Conservation (phyloP, 2,888 invertebrate species). For the Craniophora ligustri region DNA sequence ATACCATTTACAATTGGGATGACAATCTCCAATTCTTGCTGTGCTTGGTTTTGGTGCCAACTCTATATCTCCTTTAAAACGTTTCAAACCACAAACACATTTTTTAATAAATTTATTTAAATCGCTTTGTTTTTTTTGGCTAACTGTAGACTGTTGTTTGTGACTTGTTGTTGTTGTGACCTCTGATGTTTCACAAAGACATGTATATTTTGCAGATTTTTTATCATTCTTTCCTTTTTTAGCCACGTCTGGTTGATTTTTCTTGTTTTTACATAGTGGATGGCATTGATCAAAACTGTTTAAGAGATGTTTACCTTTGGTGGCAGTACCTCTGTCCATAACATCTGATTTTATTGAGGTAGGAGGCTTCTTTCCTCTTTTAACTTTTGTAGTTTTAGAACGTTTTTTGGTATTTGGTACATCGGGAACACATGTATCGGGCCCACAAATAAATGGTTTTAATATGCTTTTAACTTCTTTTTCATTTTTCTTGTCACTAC, state of each 20-base stretch:
- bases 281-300: conserved; percentile 62
- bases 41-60: conserved; percentile 16
- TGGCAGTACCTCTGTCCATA: background rate
- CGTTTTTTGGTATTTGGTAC: conserved; percentile 53
- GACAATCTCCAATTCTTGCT: background rate
- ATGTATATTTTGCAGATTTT: background rate
- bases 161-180: too few relatives aligned
- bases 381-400: conserved; percentile 17
- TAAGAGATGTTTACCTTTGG: conserved; percentile 18
- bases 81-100: conserved; percentile 11
- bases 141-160: background rate
- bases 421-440: conserved; percentile 51
- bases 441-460: conserved; percentile 55
- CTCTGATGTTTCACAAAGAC: too few relatives aligned
- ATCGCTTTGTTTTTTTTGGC: background rate
- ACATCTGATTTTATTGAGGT: conserved; percentile 24
- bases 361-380: background rate
- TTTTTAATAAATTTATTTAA: conserved; percentile 7
- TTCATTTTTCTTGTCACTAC: background rate
- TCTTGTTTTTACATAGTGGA: conserved; percentile 46
- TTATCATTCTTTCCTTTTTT: background rate
- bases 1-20: background rate
- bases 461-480: conserved; percentile 21
- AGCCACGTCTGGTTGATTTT: background rate
- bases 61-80: background rate